These are phyloP conservation scores for Sebastes miniatus DNA, from an alignment of 2,797 vertebrate genomes.

Conservation along the genomic window DNA sequence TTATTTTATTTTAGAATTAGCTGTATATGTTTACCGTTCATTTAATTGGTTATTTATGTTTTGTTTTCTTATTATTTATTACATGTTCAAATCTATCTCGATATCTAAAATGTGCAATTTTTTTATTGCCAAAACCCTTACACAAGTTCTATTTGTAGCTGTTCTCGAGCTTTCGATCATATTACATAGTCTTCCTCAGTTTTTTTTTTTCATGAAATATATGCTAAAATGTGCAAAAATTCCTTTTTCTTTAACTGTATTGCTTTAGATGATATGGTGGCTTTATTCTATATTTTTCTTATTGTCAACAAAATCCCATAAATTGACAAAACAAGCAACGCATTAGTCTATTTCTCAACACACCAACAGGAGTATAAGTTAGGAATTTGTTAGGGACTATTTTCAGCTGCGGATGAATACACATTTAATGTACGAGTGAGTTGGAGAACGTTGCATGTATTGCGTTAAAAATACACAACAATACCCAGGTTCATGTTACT, in stretches of 20 bases:
- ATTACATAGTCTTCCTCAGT: not conserved
- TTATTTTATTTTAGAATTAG: too few species aligned
- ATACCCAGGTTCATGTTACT: not conserved
- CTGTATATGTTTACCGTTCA: too few species aligned
- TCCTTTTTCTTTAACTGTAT: not conserved
- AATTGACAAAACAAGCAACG: not conserved
- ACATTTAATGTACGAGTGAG: not conserved
- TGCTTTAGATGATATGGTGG: not conserved
- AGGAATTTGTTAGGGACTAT: too few species aligned
- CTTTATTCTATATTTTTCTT: not conserved
- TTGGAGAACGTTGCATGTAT: not conserved
- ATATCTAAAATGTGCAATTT: not conserved
- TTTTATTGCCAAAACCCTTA: not conserved
- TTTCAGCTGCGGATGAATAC: not conserved
- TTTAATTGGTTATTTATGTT: accelerated
- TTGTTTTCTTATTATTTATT: too few species aligned
- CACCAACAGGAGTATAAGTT: too few species aligned
- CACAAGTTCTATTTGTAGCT: not conserved
- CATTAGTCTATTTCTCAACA: too few species aligned
- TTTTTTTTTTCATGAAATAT: not conserved
- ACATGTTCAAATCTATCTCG: too few species aligned
- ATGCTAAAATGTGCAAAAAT: not conserved
- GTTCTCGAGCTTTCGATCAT: not conserved
- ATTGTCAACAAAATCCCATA: not conserved
- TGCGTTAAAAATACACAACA: not conserved